Conservation (phyloP, 2,888 invertebrate genomes). For the Drosophila subsilvestris region DNA sequence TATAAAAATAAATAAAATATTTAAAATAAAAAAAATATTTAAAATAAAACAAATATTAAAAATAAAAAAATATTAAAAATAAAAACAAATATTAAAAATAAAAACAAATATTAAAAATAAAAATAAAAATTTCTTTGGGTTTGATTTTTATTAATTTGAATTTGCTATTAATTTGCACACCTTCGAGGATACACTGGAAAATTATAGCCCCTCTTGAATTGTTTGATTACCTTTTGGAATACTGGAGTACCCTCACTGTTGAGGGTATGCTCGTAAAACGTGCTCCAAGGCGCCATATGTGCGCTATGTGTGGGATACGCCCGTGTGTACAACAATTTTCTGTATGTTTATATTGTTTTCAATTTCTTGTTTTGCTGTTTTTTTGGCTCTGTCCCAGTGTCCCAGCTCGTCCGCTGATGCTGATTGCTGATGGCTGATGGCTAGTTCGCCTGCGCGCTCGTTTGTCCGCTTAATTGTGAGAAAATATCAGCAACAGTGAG, state of each 20-base stretch:
- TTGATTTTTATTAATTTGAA: no score
- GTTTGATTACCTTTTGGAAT: no score
- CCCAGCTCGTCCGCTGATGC: slow-evolving; percentile 31
- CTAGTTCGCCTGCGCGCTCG: slow-evolving; percentile 60
- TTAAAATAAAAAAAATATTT: not conserved
- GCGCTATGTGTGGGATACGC: slow-evolving; percentile 39
- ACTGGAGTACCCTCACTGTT: not conserved
- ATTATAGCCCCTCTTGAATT: no score
- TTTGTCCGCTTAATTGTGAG: slow-evolving; percentile 73
- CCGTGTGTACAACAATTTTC: slow-evolving; percentile 29
- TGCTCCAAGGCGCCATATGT: slow-evolving; percentile 22
- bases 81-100: no score
- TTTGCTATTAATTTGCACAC: no score
- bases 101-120: no score
- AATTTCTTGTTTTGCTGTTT: not conserved
- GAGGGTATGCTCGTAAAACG: not conserved
- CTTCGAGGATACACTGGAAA: no score
- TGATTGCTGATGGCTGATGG: slow-evolving; percentile 50
- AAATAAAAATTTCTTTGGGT: no score
- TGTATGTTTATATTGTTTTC: slow-evolving; percentile 5
- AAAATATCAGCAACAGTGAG: slow-evolving; percentile 51
- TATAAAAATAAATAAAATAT: slow-evolving; percentile 6
- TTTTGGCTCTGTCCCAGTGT: not conserved
- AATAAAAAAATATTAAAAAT: not conserved
- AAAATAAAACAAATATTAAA: not conserved